Evolutionary conservation across 1,140 invertebrate genomes (phyloP).

Genomic region (Chelonus insularis): DNA sequence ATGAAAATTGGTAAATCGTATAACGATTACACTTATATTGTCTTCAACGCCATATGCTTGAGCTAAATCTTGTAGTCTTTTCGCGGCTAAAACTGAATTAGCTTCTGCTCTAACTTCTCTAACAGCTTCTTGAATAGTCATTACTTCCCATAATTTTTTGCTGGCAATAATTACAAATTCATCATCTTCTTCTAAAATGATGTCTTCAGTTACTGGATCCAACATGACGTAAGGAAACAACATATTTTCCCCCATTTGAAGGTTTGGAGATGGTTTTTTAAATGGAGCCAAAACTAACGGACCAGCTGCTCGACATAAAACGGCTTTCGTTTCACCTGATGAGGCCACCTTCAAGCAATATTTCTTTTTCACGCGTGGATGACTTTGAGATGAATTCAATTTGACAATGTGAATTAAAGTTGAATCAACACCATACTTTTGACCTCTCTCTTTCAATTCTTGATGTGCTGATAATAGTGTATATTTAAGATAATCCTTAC

Average conservation of each 20-base stretch:
- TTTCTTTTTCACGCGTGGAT: slow-evolving; percentile 32
- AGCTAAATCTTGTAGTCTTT: slow-evolving; percentile 77
- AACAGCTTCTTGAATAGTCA: slow-evolving; percentile 74
- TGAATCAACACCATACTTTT: slow-evolving; percentile 71
- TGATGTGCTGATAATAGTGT: slow-evolving; percentile 76
- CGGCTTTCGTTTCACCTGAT: slow-evolving; percentile 72
- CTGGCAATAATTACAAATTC: slow-evolving; percentile 82
- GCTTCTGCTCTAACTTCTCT: slow-evolving; percentile 74
- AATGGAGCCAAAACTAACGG: slow-evolving; percentile 61
- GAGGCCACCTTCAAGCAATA: slow-evolving; percentile 72
- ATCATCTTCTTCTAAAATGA: slow-evolving; percentile 75
- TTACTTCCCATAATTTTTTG: slow-evolving; percentile 75
- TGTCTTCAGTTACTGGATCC: slow-evolving; percentile 75
- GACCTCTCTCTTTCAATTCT: slow-evolving; percentile 72
- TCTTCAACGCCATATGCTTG: slow-evolving; percentile 81
- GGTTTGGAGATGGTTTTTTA: slow-evolving; percentile 48
- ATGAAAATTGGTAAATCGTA: slow-evolving; percentile 65
- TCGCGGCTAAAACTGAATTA: slow-evolving; percentile 77
- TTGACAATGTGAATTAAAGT: slow-evolving; percentile 73
- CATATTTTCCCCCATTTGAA: slow-evolving; percentile 67
- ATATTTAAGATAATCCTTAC: slow-evolving; percentile 81
- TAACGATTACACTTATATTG: slow-evolving; percentile 77
- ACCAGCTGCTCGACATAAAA: slow-evolving; percentile 69
- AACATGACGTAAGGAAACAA: slow-evolving; percentile 69
- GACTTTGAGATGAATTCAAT: slow-evolving; percentile 55